Conservation (phyloP, 2,113 vertebrate species). For the Dolichotis patagonum region DNA sequence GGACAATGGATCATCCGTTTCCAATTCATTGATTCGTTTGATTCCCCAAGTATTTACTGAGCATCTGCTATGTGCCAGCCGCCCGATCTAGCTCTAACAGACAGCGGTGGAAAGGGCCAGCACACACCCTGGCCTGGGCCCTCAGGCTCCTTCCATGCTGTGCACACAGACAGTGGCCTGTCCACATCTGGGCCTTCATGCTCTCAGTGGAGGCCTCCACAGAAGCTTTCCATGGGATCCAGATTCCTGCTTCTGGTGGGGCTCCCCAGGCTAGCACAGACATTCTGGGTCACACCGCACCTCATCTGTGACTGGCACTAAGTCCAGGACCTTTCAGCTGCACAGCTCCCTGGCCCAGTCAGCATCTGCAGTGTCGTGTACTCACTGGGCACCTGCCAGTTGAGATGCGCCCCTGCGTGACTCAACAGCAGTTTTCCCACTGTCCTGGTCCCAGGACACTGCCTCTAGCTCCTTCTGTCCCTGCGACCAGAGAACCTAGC, state of each 20-base stretch:
- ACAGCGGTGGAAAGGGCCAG: fast-evolving
- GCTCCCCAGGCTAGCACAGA: background rate
- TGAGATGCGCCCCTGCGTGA: too few relatives aligned
- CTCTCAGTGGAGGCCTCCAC: fast-evolving
- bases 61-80: fast-evolving
- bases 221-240: fast-evolving
- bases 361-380: fast-evolving
- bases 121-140: too few relatives aligned
- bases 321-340: background rate
- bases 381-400: background rate
- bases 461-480: background rate
- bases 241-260: background rate
- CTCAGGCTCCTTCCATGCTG: fast-evolving
- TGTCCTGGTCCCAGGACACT: fast-evolving
- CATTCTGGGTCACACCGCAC: fast-evolving
- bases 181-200: fast-evolving
- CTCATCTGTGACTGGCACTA: background rate
- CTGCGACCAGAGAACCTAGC: fast-evolving
- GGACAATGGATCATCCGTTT: background rate
- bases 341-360: fast-evolving
- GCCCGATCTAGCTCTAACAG: fast-evolving
- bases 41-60: fast-evolving
- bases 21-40: background rate
- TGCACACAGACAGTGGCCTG: fast-evolving
- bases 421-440: fast-evolving